Evolutionary conservation across 53 echinoderm and acorn worm species (phyloP).

Genomic region (Temnopleurus reevesii): DNA sequence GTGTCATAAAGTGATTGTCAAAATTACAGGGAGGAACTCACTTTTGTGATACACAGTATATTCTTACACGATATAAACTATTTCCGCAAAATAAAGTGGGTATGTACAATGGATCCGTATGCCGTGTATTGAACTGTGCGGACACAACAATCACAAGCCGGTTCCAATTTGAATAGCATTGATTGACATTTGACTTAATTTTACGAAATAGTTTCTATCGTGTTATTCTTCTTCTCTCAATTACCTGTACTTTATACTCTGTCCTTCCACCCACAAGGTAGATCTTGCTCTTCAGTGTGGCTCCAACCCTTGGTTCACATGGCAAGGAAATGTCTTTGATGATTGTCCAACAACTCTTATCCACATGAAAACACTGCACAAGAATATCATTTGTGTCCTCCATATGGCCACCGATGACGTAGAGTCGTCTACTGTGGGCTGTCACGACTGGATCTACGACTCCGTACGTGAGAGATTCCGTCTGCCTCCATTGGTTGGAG

Average conservation of each 20-base stretch:
- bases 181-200: too few relatives aligned
- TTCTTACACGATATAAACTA: too few relatives aligned
- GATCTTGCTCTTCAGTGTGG: conserved; percentile 95
- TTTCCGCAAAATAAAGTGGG: too few relatives aligned
- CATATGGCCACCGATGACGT: conserved; percentile 86
- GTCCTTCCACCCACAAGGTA: conserved; percentile 94
- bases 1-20: too few relatives aligned
- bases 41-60: too few relatives aligned
- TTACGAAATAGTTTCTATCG: too few relatives aligned
- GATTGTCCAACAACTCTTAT: conserved; percentile 94
- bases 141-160: too few relatives aligned
- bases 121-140: too few relatives aligned
- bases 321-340: conserved; percentile 74
- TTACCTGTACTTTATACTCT: conserved; percentile 86
- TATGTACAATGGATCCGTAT: too few relatives aligned
- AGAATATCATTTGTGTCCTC: conserved; percentile 74
- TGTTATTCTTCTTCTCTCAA: too few relatives aligned
- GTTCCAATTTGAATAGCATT: too few relatives aligned
- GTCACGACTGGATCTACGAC: conserved; percentile 94
- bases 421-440: conserved; percentile 84
- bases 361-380: conserved; percentile 97
- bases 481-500: conserved; percentile 81
- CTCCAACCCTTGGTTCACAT: conserved; percentile 87
- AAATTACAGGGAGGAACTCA: too few relatives aligned
- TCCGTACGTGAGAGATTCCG: conserved; percentile 90